Evolutionary conservation across 2,113 vertebrate species (phyloP).

Genomic region (Tachysurus fulvidraco): DNA sequence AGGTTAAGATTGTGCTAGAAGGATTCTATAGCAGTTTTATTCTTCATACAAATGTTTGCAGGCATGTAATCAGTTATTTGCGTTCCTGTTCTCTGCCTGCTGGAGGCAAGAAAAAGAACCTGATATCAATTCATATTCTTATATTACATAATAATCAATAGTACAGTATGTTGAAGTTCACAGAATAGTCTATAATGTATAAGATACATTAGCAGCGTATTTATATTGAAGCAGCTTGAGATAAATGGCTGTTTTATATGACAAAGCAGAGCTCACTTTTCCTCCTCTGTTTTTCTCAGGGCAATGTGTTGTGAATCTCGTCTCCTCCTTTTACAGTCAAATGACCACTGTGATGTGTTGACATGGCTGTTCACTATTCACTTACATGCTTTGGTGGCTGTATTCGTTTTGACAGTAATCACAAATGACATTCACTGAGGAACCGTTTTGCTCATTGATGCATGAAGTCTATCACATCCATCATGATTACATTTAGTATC

Average conservation of each 20-base stretch:
- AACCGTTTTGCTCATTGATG: slow-evolving; percentile 68
- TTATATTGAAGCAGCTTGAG: not conserved
- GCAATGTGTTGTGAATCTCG: slow-evolving; percentile 23
- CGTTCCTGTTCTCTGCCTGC: not conserved
- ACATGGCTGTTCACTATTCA: slow-evolving; percentile 46
- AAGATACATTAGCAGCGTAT: not conserved
- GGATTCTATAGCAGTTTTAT: not conserved
- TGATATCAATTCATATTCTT: not conserved
- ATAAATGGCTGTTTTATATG: not conserved
- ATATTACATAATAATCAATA: not conserved
- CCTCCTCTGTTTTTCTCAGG: not conserved
- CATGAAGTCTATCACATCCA: slow-evolving; percentile 70
- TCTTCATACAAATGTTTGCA: not conserved
- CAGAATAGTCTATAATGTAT: not conserved
- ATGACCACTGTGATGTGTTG: slow-evolving; percentile 48
- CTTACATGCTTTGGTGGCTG: slow-evolving; percentile 56
- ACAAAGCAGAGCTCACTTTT: not conserved
- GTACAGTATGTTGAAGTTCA: not conserved
- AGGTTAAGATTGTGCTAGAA: slow-evolving; percentile 16
- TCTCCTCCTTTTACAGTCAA: slow-evolving; percentile 42
- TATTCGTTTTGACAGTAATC: slow-evolving; percentile 70
- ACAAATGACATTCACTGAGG: slow-evolving; percentile 69
- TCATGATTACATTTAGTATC: slow-evolving; percentile 44
- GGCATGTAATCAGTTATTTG: not conserved
- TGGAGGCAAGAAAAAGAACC: not conserved